Conservation (phyloP, 2,888 invertebrate genomes). For the Julus scandinavius region DNA sequence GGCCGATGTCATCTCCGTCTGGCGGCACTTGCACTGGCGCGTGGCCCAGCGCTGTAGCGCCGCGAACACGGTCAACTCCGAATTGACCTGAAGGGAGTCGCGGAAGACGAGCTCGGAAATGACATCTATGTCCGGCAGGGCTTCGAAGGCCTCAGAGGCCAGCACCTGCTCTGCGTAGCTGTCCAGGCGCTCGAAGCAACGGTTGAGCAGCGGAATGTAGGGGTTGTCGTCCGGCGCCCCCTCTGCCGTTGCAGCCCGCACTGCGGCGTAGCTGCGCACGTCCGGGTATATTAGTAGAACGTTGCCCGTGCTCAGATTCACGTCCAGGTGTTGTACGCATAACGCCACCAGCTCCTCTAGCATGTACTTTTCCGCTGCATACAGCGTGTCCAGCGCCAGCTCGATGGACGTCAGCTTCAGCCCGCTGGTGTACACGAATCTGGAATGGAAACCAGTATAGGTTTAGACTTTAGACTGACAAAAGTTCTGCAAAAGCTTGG, state of each 20-base stretch:
- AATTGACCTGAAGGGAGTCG: slow-evolving; percentile 75
- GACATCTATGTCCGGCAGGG: slow-evolving; percentile 73
- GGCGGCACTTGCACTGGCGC: slow-evolving; percentile 71
- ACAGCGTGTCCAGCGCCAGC: slow-evolving; percentile 77
- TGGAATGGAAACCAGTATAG: slow-evolving; percentile 60
- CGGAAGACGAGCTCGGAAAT: slow-evolving; percentile 68
- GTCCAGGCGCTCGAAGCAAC: slow-evolving; percentile 75
- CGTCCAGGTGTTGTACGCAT: slow-evolving; percentile 76
- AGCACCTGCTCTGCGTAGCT: slow-evolving; percentile 71
- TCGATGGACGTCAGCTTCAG: slow-evolving; percentile 73
- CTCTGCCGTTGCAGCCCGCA: neutral
- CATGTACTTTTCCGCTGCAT: slow-evolving; percentile 79
- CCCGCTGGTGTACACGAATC: slow-evolving; percentile 75
- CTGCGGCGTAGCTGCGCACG: slow-evolving; percentile 4
- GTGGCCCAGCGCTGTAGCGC: slow-evolving; percentile 74
- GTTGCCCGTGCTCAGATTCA: slow-evolving; percentile 73
- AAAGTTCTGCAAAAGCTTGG: too few relatives aligned
- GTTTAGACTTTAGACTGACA: too few relatives aligned
- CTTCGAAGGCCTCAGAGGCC: slow-evolving; percentile 70
- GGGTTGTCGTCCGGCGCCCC: neutral
- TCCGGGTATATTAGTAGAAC: slow-evolving; percentile 73
- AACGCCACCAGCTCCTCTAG: slow-evolving; percentile 76
- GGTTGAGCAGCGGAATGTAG: slow-evolving; percentile 69
- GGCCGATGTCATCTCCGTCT: slow-evolving; percentile 68
- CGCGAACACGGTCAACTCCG: slow-evolving; percentile 70